Evolutionary conservation across 2,113 vertebrate species (phyloP), one percentile per base, ranked within the genome.

Genomic region (Ceyx margarethae): DNA sequence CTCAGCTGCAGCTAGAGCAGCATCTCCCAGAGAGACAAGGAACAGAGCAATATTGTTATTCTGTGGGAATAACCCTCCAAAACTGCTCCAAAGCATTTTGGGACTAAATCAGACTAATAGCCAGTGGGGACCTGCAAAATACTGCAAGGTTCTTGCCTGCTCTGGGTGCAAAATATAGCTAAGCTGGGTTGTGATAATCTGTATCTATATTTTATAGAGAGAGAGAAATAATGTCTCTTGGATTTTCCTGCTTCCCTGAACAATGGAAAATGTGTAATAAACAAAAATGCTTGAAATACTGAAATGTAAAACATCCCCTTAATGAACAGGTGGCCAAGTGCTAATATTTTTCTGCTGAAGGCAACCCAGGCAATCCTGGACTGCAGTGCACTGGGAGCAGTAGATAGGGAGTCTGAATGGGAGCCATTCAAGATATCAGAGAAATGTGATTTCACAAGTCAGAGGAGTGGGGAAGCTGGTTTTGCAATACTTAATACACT

Each of bases 401-500:
- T 1, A 50, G 29, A 8, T 8, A 46, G 42, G 72, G 58, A 93
- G 42, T 62, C 62, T 58, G 83, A 29, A 14, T n/a, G 22, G 50
- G 58, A 87, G 12, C 64, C 60, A 8, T 21, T 15, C 0, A 40
- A 82, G 81, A 25, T 23, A 56, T 2, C 89, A 51, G 54, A 66
- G 45, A 53, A 91, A 74, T 0, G 0, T 2, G 5, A 54, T 89
- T 93, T 89, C 76, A 35, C 74, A 22, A 40, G n/a, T 57, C 80
- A 46, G 50, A 77, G 48, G 54, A 69, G 51, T 3, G 26, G 68
- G 48, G 71, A 76, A 87, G n/a, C 74, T 73, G 73, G 14, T 67
- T 72, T 76, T 66, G 80, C 79, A 88, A 21, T 71, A 31, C 69
- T 93, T 89, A 45, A 76, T 67, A 85, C 75, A 74, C 81, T 94